Base-by-base conservation (phyloP, 2,888 invertebrate species). In the Neoscelio sp. region DNA sequence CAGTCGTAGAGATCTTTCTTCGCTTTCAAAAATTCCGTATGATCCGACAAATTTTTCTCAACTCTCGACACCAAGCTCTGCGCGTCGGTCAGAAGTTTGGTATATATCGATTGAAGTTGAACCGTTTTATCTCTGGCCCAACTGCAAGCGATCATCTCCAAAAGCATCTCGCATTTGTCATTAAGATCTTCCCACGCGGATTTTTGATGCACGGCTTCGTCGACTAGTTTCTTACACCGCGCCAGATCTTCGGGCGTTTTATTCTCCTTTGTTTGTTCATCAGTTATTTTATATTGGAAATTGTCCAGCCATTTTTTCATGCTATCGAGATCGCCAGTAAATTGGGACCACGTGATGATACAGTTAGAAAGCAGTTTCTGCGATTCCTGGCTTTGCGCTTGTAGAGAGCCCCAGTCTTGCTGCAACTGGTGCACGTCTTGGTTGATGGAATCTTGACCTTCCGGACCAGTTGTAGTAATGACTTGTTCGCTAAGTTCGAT, bases 21-120 rank as follows among this genome's bases (percentile, higher is more conserved):
- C 12, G 96, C 96, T 85, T 96, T 96, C 4, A 96, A 92, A 89
- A 98, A 97, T 87, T 98, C 97, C 0, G 96, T 96, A 87, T 97
- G 97, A 89, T 98, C 97, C 0, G 96, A 95, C 0, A 98, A 91
- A 89, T 96, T 97, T 91, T 97, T 97, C 88, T 98, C 97, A 7
- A 97, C 95, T 87, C 95, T 95, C 0, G 96, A 95, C 13, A 97
- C 95, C 35, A 97, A 91, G 70, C 94, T 95, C 92, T 97, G 97
- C 20, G 95, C 94, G 79, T 94, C 94, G 0, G 96, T 95, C 20
- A 97, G 89, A 8, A 97, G 89, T 80, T 94, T 94, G 0, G 96
- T 95, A 86, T 97, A 97, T 68, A 94, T 93, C 1, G 95, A 94
- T 91, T 97, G 97, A 0, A 96, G 91, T 85, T 95, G 95, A 0